Percentiles rank a stretch among this genome's conserved stretches.
These are phyloP conservation scores for Panagrolaimus sp. DNA, from an alignment of 1,140 invertebrate species.

Conservation along the genomic window DNA sequence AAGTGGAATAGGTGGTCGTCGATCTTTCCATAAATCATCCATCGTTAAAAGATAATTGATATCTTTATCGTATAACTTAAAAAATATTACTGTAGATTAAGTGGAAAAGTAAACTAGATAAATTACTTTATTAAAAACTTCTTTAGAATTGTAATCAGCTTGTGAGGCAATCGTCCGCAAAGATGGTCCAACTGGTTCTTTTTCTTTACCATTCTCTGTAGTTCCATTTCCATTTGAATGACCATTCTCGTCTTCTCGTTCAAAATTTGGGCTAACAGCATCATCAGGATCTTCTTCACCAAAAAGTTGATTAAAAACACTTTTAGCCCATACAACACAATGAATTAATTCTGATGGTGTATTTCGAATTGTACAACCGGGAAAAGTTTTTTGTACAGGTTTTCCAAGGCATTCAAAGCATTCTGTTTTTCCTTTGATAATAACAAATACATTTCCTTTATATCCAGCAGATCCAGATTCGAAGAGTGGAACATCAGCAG, in stretches of 20 bases:
- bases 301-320: slow-evolving; percentile 97
- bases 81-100: too few species aligned
- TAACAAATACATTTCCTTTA: slow-evolving; percentile 74
- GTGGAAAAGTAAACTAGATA: too few species aligned
- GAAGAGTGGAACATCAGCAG: slow-evolving; percentile 83
- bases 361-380: slow-evolving; percentile 96
- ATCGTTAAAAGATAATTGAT: slow-evolving; percentile 89
- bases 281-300: slow-evolving; percentile 91
- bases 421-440: slow-evolving; percentile 68
- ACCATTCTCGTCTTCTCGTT: slow-evolving; percentile 74
- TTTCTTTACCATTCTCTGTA: slow-evolving; percentile 66
- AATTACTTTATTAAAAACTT: slow-evolving; percentile 61
- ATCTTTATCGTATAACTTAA: slow-evolving; percentile 70
- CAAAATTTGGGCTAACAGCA: slow-evolving; percentile 68
- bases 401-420: slow-evolving; percentile 82
- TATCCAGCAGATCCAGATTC: slow-evolving; percentile 97
- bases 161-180: not conserved
- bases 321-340: slow-evolving; percentile 98
- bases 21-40: slow-evolving; percentile 86
- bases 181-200: slow-evolving; percentile 66
- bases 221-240: slow-evolving; percentile 63
- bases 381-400: slow-evolving; percentile 81
- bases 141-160: slow-evolving; percentile 73
- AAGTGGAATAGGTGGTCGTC: slow-evolving; percentile 75
- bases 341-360: slow-evolving; percentile 99